Evolutionary conservation across 2,113 vertebrate genomes (phyloP).

Genomic region (Dascyllus trimaculatus): DNA sequence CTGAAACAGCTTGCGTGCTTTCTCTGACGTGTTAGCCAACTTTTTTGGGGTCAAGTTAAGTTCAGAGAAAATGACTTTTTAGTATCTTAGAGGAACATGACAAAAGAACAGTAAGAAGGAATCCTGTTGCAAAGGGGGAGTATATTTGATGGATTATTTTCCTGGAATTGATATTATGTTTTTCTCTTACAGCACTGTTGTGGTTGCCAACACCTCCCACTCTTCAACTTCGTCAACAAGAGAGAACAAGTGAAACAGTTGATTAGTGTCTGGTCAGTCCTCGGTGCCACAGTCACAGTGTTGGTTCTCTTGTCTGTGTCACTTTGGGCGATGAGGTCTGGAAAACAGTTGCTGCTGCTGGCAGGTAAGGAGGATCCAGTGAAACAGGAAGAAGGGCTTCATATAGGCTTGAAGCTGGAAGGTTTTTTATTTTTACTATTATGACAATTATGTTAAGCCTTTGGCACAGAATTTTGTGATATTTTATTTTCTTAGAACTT

Average conservation of each 20-base stretch:
- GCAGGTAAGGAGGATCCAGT: slow-evolving; percentile 44
- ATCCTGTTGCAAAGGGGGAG: background rate
- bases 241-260: background rate
- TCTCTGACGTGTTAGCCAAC: no score
- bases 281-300: fast-evolving
- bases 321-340: background rate
- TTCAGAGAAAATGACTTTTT: background rate
- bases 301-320: background rate
- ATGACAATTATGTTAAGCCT: background rate
- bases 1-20: no score
- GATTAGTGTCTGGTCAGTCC: background rate
- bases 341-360: slow-evolving; percentile 33
- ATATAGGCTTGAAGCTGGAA: background rate
- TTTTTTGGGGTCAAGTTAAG: no score
- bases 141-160: background rate
- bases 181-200: background rate
- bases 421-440: background rate
- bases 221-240: slow-evolving; percentile 20
- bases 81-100: no score
- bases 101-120: background rate
- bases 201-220: background rate
- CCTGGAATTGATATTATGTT: background rate
- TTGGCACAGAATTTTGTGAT: background rate
- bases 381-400: background rate
- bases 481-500: no score